These are phyloP conservation scores for Pararge aegeria DNA, from an alignment of 1,140 invertebrate species.

Conservation along the genomic window DNA sequence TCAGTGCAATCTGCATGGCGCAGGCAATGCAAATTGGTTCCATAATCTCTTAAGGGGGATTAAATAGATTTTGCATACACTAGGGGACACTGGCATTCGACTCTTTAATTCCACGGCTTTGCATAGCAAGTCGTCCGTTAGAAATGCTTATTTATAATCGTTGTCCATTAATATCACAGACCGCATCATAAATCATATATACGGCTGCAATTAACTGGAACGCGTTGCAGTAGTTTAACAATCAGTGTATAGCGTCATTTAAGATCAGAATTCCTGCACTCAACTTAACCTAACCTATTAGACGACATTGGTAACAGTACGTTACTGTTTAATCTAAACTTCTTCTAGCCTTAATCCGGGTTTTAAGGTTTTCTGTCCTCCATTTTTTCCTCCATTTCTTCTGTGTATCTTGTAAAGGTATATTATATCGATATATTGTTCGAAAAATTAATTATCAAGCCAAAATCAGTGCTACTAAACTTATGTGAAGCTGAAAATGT, in stretches of 20 bases:
- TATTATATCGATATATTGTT: too few species aligned
- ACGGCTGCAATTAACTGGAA: not conserved
- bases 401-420: too few species aligned
- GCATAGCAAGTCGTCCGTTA: slow-evolving; percentile 3
- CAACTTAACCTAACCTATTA: not conserved
- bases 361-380: too few species aligned
- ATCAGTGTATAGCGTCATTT: not conserved
- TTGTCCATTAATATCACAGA: not conserved
- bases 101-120: not conserved
- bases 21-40: slow-evolving; percentile 25
- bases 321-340: too few species aligned
- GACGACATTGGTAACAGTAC: too few species aligned
- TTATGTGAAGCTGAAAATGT: too few species aligned
- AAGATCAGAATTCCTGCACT: not conserved
- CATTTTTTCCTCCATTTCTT: too few species aligned
- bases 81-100: slow-evolving; percentile 7
- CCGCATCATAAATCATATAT: not conserved
- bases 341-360: too few species aligned
- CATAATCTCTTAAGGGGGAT: slow-evolving; percentile 22
- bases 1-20: slow-evolving; percentile 24
- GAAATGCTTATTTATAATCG: slow-evolving; percentile 4
- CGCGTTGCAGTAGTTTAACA: not conserved
- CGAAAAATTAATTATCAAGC: too few species aligned
- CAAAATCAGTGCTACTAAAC: too few species aligned
- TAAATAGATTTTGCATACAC: slow-evolving; percentile 15